Evolutionary conservation across 1,140 invertebrate genomes (phyloP).

Genomic region (Protaetia brevitarsis): DNA sequence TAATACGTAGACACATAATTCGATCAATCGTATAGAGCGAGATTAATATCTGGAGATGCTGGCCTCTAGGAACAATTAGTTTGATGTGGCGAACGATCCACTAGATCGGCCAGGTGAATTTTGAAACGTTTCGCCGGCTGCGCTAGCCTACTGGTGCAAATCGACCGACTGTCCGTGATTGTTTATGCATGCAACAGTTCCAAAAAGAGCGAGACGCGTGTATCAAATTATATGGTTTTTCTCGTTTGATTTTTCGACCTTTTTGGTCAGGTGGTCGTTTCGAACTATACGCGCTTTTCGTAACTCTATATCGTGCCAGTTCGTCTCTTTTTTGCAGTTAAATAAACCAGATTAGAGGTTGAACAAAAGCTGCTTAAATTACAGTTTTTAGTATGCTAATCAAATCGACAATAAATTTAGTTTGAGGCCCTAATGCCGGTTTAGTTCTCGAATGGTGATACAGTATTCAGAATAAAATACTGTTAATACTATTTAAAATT

Average conservation of each 20-base stretch:
- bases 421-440: too few species aligned
- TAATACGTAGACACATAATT: constrained; percentile 22
- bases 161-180: constrained; percentile 7
- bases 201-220: constrained; percentile 8
- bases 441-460: too few species aligned
- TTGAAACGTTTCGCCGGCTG: constrained; percentile 7
- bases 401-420: constrained; percentile 20
- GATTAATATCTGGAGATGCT: constrained; percentile 19
- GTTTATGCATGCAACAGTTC: constrained; percentile 21
- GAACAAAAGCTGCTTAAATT: constrained; percentile 17
- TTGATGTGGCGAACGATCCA: constrained; percentile 12
- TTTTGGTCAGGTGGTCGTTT: constrained; percentile 20
- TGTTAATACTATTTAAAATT: too few species aligned
- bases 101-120: constrained; percentile 16
- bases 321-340: not conserved
- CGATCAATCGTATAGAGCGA: constrained; percentile 19
- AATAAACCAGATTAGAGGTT: constrained; percentile 23
- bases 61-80: constrained; percentile 24
- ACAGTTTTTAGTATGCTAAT: constrained; percentile 26
- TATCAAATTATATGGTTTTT: constrained; percentile 21
- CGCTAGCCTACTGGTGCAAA: not conserved
- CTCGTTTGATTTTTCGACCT: constrained; percentile 2
- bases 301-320: not conserved
- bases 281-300: constrained; percentile 7
- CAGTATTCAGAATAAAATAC: not conserved